A percentile compares a stretch with the other conserved stretches of the same genome.
These are phyloP conservation scores for Iphiclides podalirius DNA, from an alignment of 2,888 invertebrate genomes.

Conservation along the genomic window DNA sequence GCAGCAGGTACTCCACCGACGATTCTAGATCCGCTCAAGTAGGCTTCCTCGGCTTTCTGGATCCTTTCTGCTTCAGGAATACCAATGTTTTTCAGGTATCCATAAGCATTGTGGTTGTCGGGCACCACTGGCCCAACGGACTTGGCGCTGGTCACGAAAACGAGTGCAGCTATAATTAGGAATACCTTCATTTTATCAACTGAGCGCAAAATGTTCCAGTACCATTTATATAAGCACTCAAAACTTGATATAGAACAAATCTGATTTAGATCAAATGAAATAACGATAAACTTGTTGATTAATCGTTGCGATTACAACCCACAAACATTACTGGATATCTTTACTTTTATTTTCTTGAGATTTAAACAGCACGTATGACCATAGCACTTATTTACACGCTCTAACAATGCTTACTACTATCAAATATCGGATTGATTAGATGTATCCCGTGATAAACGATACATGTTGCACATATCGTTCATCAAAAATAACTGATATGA, in stretches of 20 bases:
- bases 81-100: slow-evolving; percentile 38
- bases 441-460: slow-evolving; percentile 8
- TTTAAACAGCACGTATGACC: neutral
- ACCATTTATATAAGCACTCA: slow-evolving; percentile 13
- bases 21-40: slow-evolving; percentile 36
- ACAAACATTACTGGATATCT: neutral
- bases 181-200: slow-evolving; percentile 31
- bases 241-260: slow-evolving; percentile 7
- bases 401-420: neutral
- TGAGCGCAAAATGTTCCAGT: neutral
- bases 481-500: slow-evolving; percentile 1
- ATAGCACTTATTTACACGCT: slow-evolving; percentile 9
- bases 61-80: slow-evolving; percentile 40
- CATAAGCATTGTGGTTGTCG: slow-evolving; percentile 33
- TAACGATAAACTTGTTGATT: slow-evolving; percentile 10
- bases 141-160: slow-evolving; percentile 26
- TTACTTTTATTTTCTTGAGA: neutral
- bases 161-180: slow-evolving; percentile 29
- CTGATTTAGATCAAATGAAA: too few species aligned
- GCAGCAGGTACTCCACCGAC: slow-evolving; percentile 42
- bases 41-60: slow-evolving; percentile 35
- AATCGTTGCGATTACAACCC: slow-evolving; percentile 15
- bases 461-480: neutral
- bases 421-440: slow-evolving; percentile 17
- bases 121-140: slow-evolving; percentile 22